These are phyloP conservation scores for Okapia johnstoni DNA, from an alignment of 2,113 vertebrate genomes.

Conservation along the genomic window DNA sequence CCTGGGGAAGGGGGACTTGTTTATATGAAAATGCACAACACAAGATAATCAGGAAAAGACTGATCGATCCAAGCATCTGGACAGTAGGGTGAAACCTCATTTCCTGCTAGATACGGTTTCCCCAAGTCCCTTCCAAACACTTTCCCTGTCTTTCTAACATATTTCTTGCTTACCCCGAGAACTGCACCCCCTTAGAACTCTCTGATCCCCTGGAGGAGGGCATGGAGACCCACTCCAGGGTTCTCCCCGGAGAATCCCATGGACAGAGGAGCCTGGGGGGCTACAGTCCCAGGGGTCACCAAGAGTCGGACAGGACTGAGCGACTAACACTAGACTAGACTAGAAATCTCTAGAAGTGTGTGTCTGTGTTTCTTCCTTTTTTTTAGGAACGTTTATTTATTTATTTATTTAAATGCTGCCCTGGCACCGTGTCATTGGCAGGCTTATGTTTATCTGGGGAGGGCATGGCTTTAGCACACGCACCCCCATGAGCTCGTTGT, in stretches of 20 bases:
- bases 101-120: not conserved
- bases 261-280: not conserved
- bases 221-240: fast-evolving
- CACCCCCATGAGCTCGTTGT: fast-evolving
- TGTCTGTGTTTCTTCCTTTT: not conserved
- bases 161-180: fast-evolving
- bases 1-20: not conserved
- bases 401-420: not conserved
- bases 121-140: not conserved
- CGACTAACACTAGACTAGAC: fast-evolving
- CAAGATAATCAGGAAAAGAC: no score
- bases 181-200: fast-evolving
- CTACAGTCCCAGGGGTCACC: fast-evolving
- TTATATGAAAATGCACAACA: fast-evolving
- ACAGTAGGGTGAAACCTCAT: not conserved
- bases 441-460: no score
- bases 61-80: not conserved
- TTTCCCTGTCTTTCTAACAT: fast-evolving
- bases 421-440: no score
- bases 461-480: fast-evolving
- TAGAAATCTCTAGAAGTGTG: not conserved
- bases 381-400: fast-evolving
- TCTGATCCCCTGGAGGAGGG: not conserved
- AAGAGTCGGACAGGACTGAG: not conserved
- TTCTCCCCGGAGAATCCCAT: not conserved